These are phyloP conservation scores for Bos indicus DNA, from an alignment of 2,113 vertebrate species.

Conservation along the genomic window DNA sequence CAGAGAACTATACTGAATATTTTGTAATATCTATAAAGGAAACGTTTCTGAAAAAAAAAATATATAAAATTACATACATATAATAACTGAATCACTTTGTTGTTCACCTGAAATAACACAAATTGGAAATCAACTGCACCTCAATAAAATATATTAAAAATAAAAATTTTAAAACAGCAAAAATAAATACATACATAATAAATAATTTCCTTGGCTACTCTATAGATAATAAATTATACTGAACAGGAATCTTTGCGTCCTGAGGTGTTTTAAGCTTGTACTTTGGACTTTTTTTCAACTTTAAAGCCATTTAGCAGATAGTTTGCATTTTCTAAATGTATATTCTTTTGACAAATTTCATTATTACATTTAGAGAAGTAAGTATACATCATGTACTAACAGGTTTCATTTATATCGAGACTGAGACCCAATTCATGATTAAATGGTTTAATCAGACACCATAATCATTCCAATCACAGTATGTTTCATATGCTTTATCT, in stretches of 20 bases:
- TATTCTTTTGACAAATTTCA: background rate
- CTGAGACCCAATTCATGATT: background rate
- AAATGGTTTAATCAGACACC: background rate
- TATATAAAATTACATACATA: background rate
- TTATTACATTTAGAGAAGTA: background rate
- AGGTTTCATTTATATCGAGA: background rate
- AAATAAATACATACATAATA: background rate
- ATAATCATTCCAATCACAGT: background rate
- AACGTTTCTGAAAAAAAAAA: background rate
- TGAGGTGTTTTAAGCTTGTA: background rate
- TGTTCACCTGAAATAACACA: background rate
- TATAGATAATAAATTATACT: background rate
- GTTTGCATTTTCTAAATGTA: background rate
- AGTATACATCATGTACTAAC: background rate
- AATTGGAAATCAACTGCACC: background rate
- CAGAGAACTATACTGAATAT: background rate
- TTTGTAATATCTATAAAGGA: background rate
- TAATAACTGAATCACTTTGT: background rate
- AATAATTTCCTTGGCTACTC: background rate
- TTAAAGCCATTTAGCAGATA: background rate
- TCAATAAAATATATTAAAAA: background rate
- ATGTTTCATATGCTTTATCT: background rate
- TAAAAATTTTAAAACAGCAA: background rate
- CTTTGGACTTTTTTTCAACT: background rate
- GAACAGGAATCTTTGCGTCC: background rate